Percentiles rank a stretch among this genome's conserved stretches.
Conservation (phyloP, 2,888 invertebrate genomes). For the Nezara viridula region DNA sequence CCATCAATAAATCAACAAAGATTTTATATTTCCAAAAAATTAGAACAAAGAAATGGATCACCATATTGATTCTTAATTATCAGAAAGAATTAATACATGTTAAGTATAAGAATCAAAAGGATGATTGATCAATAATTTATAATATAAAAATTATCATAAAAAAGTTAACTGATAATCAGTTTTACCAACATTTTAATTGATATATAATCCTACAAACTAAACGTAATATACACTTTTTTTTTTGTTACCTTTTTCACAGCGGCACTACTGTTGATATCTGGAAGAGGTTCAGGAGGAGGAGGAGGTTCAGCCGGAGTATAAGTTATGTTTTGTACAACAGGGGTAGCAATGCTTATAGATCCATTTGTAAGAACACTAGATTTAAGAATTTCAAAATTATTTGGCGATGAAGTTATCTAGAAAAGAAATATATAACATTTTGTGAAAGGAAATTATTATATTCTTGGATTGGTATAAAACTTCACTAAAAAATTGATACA, state of each 20-base stretch:
- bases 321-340: not conserved
- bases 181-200: too few species aligned
- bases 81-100: too few species aligned
- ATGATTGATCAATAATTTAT: too few species aligned
- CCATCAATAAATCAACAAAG: too few species aligned
- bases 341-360: slow-evolving; percentile 15
- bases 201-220: too few species aligned
- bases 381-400: slow-evolving; percentile 51
- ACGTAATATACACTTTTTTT: too few species aligned
- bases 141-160: too few species aligned
- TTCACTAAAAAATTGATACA: not conserved
- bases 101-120: too few species aligned
- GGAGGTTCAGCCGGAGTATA: not conserved
- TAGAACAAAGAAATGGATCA: not conserved
- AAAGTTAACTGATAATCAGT: too few species aligned
- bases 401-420: slow-evolving; percentile 28
- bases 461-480: not conserved
- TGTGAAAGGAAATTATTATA: not conserved
- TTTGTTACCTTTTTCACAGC: slow-evolving; percentile 44
- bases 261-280: slow-evolving; percentile 2
- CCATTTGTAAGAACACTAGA: not conserved
- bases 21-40: too few species aligned
- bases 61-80: not conserved
- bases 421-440: not conserved
- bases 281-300: not conserved